A percentile compares a stretch with the other conserved stretches of the same genome.
Evolutionary conservation across 1,140 invertebrate species (phyloP).

Genomic region (Trachymyrmex cornetzi): DNA sequence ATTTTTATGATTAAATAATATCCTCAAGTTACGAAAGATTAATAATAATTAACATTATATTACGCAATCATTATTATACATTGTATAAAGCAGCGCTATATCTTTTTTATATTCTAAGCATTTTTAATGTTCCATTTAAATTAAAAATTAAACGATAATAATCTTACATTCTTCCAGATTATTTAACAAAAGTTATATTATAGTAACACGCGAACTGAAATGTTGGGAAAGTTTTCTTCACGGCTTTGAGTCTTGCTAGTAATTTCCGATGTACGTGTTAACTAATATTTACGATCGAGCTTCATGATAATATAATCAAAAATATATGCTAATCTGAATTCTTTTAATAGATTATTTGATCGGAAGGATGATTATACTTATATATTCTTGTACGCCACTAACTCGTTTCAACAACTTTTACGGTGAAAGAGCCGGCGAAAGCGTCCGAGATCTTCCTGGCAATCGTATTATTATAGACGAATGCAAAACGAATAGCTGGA

Average conservation of each 20-base stretch:
- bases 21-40: not conserved
- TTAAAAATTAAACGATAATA: slow-evolving; percentile 10
- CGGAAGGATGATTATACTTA: slow-evolving; percentile 5
- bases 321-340: not conserved
- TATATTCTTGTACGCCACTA: slow-evolving; percentile 25
- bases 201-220: not conserved
- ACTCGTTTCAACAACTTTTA: slow-evolving; percentile 69
- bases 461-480: slow-evolving; percentile 39
- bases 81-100: not conserved
- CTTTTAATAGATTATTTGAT: not conserved
- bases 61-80: not conserved
- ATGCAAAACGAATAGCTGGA: slow-evolving; percentile 35
- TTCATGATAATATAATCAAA: not conserved
- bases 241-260: not conserved
- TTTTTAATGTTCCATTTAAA: not conserved
- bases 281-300: not conserved
- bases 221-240: not conserved
- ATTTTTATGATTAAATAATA: not conserved
- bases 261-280: not conserved
- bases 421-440: slow-evolving; percentile 42
- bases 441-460: slow-evolving; percentile 42
- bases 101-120: not conserved
- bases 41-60: not conserved
- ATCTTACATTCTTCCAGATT: not conserved
- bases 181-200: slow-evolving; percentile 6